Evolutionary conservation across 2,797 vertebrate species (phyloP), one percentile per base, ranked within the genome.

Genomic region (Sebastes vulpes): DNA sequence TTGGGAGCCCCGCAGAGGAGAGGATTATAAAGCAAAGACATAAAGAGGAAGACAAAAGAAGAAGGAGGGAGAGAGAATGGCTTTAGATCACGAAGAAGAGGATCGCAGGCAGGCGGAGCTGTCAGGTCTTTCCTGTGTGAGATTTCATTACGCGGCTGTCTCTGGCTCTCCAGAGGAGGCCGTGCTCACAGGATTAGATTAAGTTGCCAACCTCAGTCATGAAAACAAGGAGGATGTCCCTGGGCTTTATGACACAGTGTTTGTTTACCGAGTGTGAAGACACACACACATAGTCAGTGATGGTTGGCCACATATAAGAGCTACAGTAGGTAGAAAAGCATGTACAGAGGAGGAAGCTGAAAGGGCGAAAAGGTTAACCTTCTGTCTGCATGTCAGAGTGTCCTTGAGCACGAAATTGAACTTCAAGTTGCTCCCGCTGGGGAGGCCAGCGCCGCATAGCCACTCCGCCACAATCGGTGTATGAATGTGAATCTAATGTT

Each of bases 121-220:
- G 83, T 87, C 77, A 88, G 74, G 79, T 83, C 87, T 87, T 86
- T 84, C 79, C 86, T 71, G 65, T 75, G 73, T 81, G 88, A 81
- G 81, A 81, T 92, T 92, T 92, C 84, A 92, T 94, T 88, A 93
- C 82, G 75, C 79, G 82, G 78, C 90, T 86, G 89, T 91, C 87
- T 79, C 65, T 73, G 75, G 67, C 70, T 64, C 69, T 65, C 80
- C 65, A 32, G 80, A 68, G 79, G 82, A 73, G 61, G 82, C 78
- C 21, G 25, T 75, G 79, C 88, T 90, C 79, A 48, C 66, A 81
- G 81, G 85, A 90, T 93, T 89, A 89, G 66, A 94, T 92, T 86
- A 89, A 83, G 70, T 77, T 80, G 79, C 83, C 88, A 89, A 77
- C 58, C 70, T 64, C 56, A 63, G 77, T 85, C 83, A 79, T 87